Percentiles rank a stretch among this genome's conserved stretches.
Evolutionary conservation across 2,888 invertebrate genomes (phyloP).

Genomic region (Spodoptera exigua): DNA sequence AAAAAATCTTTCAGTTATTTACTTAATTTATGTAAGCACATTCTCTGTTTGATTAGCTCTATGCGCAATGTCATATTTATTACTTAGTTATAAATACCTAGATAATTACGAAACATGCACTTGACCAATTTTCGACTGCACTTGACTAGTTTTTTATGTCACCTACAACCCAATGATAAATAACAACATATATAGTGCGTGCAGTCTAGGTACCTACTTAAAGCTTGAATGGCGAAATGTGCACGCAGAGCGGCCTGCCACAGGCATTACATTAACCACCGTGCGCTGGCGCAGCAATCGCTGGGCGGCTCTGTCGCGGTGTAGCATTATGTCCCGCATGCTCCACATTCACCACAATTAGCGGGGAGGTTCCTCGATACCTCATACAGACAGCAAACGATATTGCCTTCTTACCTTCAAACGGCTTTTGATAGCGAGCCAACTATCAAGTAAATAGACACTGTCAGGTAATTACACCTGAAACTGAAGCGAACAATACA

Average conservation of each 20-base stretch:
- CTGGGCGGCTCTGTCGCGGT: conserved; percentile 59
- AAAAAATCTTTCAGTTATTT: no score
- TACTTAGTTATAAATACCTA: no score
- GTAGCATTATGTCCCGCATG: conserved; percentile 82
- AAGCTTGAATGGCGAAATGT: conserved; percentile 64
- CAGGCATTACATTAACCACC: conserved; percentile 68
- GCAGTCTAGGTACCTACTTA: conserved; percentile 57
- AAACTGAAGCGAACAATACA: conserved; percentile 22
- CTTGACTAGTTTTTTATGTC: conserved; percentile 59
- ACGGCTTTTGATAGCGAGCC: conserved; percentile 30
- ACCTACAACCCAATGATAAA: conserved; percentile 59
- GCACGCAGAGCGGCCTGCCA: conserved; percentile 64
- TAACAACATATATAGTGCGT: conserved; percentile 68
- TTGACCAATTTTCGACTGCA: conserved; percentile 38
- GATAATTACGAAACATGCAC: not conserved
- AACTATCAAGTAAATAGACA: conserved; percentile 28
- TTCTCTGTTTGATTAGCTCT: not conserved
- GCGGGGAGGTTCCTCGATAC: conserved; percentile 59
- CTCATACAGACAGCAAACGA: conserved; percentile 45
- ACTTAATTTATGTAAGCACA: no score
- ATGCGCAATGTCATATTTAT: conserved; percentile 8
- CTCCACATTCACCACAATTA: conserved; percentile 76
- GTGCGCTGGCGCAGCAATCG: conserved; percentile 55
- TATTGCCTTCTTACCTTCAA: conserved; percentile 41
- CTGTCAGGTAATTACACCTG: conserved; percentile 7